Conservation (phyloP, 2,113 vertebrate species). For the Sander vitreus region DNA sequence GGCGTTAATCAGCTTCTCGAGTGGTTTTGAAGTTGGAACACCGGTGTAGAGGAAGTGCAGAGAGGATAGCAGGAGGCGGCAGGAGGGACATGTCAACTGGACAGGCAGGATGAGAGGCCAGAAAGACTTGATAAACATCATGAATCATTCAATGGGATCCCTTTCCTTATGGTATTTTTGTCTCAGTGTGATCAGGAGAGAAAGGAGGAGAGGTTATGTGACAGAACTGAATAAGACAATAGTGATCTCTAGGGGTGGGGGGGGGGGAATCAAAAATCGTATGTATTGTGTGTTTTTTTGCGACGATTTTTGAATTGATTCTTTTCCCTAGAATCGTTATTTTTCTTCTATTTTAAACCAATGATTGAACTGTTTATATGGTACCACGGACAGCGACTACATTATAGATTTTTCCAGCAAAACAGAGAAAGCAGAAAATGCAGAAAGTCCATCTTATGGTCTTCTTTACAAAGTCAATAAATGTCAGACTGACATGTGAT, state of each 20-base stretch:
- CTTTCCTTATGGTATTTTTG: slow-evolving; percentile 26
- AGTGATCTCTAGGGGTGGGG: not conserved
- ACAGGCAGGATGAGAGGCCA: slow-evolving; percentile 26
- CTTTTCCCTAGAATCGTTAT: too few relatives aligned
- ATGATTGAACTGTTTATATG: too few relatives aligned
- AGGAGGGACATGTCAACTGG: not conserved
- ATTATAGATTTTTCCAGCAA: too few relatives aligned
- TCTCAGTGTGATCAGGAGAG: not conserved
- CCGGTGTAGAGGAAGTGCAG: slow-evolving; percentile 15
- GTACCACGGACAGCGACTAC: too few relatives aligned
- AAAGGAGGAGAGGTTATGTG: not conserved
- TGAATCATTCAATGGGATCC: slow-evolving; percentile 4
- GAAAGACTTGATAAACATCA: slow-evolving; percentile 32
- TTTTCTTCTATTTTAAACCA: too few relatives aligned
- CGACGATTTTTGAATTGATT: too few relatives aligned
- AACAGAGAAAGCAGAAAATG: too few relatives aligned
- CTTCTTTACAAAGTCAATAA: too few relatives aligned
- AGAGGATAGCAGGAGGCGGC: not conserved
- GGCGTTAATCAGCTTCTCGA: not conserved
- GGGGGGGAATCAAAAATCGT: too few relatives aligned
- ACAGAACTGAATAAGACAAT: not conserved
- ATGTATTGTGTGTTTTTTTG: too few relatives aligned
- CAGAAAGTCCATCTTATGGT: too few relatives aligned
- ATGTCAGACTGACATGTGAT: too few relatives aligned
- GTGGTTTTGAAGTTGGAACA: slow-evolving; percentile 5